These are phyloP conservation scores for Pollenia griseotomentosa DNA, from an alignment of 2,888 invertebrate genomes.

Conservation along the genomic window DNA sequence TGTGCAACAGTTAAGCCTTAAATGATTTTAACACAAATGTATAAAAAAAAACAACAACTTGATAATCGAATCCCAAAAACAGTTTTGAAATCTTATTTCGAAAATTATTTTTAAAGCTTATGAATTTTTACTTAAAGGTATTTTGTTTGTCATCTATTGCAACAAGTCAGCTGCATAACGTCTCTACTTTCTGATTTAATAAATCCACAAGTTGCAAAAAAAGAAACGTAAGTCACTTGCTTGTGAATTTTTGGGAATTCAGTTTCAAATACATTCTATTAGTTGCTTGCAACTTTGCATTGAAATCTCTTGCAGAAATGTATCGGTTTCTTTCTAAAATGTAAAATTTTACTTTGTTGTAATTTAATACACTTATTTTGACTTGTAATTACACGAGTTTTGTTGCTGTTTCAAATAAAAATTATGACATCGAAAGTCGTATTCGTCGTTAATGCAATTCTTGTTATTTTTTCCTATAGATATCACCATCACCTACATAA, in stretches of 20 bases:
- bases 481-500: slow-evolving; percentile 8
- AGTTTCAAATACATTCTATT: slow-evolving; percentile 5
- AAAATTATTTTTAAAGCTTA: too few species aligned
- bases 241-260: background rate
- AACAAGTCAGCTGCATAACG: too few species aligned
- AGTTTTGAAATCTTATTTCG: too few species aligned
- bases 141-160: background rate
- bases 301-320: slow-evolving; percentile 10
- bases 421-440: slow-evolving; percentile 8
- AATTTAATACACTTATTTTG: slow-evolving; percentile 10
- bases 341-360: slow-evolving; percentile 12
- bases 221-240: too few species aligned
- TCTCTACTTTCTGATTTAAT: too few species aligned
- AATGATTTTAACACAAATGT: too few species aligned
- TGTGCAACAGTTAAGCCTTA: too few species aligned
- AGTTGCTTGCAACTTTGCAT: background rate
- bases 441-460: background rate
- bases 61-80: too few species aligned
- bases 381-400: background rate
- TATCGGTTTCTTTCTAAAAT: slow-evolving; percentile 30
- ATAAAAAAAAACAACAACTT: too few species aligned
- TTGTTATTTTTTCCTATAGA: background rate
- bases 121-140: too few species aligned
- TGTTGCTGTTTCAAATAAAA: background rate
- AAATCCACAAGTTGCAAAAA: background rate